Base-by-base conservation (phyloP, 2,888 invertebrate species). In the Drepana falcataria region DNA sequence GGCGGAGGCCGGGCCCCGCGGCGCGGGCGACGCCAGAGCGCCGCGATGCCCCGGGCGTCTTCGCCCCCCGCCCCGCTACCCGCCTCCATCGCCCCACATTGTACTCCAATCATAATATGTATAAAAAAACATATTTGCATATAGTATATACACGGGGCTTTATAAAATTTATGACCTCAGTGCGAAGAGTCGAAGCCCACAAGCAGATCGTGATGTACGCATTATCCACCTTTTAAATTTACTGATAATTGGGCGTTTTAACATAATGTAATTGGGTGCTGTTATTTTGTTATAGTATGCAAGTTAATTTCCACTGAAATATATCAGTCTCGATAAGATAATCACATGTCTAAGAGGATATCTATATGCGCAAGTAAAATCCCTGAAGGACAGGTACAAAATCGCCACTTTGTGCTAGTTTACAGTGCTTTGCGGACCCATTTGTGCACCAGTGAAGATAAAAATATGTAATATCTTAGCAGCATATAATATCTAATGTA, bases 81-180 rank as follows among this genome's bases (percentile, higher is more conserved):
- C 56, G 54, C 59, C 59, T 53, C 66, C 56, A 53, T 51, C 60
- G 57, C 61, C 57, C 66, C 49, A 61, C 60, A 60, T 63, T 59
- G 61, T 64, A 51, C 58, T 44, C 44, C 9, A 55, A 57, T 65
- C 58, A 21, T 52, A 59, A 64, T 65, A 57, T 61, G 62, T 63
- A 67, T 61, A 70, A 66, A 66, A 66, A 63, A 66, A 68, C 63
- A 68, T 69, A 72, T 69, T 70, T 51, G 40, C 51, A 34, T 51
- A 33, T 41, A 6, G 34, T 40, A 34, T 33, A 40, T 33, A 40
- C 33, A 51, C 6, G 6, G 44, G 37, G 44, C 6, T 44, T 72
- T 75, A 77, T 77, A 73, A 79, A 79, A 79, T 78, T 75, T 75
- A 81, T 73, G 72, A 72, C 66, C 71, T 73, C 69, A 64, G 66